These are phyloP conservation scores for Agonopterix alstromeriana DNA, from an alignment of 2,888 invertebrate species.

Conservation along the genomic window DNA sequence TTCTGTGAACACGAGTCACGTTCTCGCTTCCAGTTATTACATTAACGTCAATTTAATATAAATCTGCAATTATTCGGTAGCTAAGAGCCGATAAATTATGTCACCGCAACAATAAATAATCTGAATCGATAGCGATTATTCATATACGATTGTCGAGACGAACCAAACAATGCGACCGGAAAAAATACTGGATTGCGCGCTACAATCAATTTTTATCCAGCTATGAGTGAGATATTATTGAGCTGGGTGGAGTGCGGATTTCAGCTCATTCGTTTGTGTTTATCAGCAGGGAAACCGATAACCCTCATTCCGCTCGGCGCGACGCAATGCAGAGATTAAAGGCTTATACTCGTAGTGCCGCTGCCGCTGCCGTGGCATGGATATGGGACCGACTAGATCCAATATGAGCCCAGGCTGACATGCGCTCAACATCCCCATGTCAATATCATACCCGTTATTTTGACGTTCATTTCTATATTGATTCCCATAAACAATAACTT, in stretches of 20 bases:
- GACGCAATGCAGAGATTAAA: slow-evolving; percentile 74
- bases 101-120: slow-evolving; percentile 53
- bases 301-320: slow-evolving; percentile 67
- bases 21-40: slow-evolving; percentile 9
- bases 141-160: slow-evolving; percentile 29
- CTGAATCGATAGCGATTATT: slow-evolving; percentile 42
- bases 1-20: slow-evolving; percentile 10
- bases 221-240: slow-evolving; percentile 52
- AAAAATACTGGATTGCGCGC: slow-evolving; percentile 35
- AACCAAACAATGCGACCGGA: slow-evolving; percentile 35
- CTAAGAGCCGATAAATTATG: slow-evolving; percentile 50
- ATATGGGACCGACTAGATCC: slow-evolving; percentile 53
- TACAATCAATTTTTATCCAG: slow-evolving; percentile 61
- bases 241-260: slow-evolving; percentile 36
- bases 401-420: slow-evolving; percentile 53
- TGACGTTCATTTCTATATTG: slow-evolving; percentile 10
- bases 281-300: slow-evolving; percentile 68
- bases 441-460: slow-evolving; percentile 34
- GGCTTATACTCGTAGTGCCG: slow-evolving; percentile 59
- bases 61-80: slow-evolving; percentile 42
- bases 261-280: slow-evolving; percentile 62
- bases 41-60: slow-evolving; percentile 16
- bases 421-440: slow-evolving; percentile 36
- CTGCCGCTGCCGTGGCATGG: slow-evolving; percentile 43
- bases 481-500: no score